Evolutionary conservation across 2,797 vertebrate genomes (phyloP), one percentile per base, ranked within the genome.

Genomic region (Spinibarbus caldwelli): DNA sequence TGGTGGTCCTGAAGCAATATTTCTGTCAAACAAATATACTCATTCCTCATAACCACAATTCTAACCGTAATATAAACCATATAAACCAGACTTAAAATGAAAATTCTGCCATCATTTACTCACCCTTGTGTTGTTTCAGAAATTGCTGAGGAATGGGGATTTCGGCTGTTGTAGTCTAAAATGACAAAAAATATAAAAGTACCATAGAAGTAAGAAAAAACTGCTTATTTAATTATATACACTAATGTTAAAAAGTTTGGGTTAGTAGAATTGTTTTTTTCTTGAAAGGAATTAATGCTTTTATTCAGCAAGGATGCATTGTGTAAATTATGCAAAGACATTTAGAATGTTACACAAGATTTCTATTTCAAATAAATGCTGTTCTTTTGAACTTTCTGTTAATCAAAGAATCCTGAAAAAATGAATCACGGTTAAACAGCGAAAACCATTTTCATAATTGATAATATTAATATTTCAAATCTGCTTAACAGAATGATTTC

Each of bases 1-100:
- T 76, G 31, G 49, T 76, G 49, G 47, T 38, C 49, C 73, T 36
- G 21, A 54, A 76, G 73, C 12, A 76, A 76, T 76, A 57, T 54
- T 76, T 57, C 31, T 29, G 36, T 41, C 52, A 59, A 41, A 78
- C 36, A 54, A 54, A 59, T 78, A 11, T 10, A 26, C 34, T 41
- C 75, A 29, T 62, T 59, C 4, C 36, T 41, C 67, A 41, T 43
- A 59, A 78, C 41, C 36, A 78, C 75, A 78, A 41, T 23, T 57
- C 14, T 57, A 59, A 78, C 73, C 15, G 7, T 41, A 59, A 78
- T 29, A 38, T 6, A 78, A 59, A 59, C 23, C 36, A 38, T 38
- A 38, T 6, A 78, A 41, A 41, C 23, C 52, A 59, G 1, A 17
- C 15, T 26, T 77, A 23, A 41, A 57, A 77, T 77, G 3, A 77